Conservation (phyloP, 2,888 invertebrate species). For the Agrilus cyanescens region DNA sequence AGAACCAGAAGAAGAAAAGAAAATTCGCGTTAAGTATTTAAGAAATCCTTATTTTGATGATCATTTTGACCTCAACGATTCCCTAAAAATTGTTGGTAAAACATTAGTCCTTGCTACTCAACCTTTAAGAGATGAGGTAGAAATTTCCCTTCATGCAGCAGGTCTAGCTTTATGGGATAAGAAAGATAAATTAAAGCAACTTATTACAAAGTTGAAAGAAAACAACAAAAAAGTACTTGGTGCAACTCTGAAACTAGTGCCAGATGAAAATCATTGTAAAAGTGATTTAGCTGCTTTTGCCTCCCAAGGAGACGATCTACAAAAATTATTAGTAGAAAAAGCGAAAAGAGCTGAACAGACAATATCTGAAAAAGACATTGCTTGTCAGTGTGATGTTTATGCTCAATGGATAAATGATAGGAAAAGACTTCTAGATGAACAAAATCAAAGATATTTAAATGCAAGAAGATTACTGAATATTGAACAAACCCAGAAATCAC, state of each 20-base stretch:
- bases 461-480: conserved; percentile 41
- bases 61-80: conserved; percentile 74
- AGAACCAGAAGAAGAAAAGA: conserved; percentile 36
- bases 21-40: conserved; percentile 62
- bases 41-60: conserved; percentile 78
- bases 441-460: conserved; percentile 42
- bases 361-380: conserved; percentile 46
- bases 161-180: conserved; percentile 31
- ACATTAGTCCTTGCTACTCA: conserved; percentile 55
- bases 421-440: conserved; percentile 44
- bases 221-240: conserved; percentile 29
- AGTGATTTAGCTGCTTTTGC: conserved; percentile 17
- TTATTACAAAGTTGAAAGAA: conserved; percentile 16
- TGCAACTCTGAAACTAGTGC: conserved; percentile 32
- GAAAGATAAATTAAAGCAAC: conserved; percentile 22
- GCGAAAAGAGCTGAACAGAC: conserved; percentile 45
- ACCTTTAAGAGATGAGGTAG: conserved; percentile 38
- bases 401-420: conserved; percentile 47
- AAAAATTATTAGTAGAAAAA: conserved; percentile 38
- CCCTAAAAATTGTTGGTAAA: conserved; percentile 66
- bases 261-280: conserved; percentile 25
- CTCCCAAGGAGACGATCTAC: conserved; percentile 26
- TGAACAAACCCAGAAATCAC: conserved; percentile 44
- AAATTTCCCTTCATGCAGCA: conserved; percentile 35
- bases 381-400: conserved; percentile 45